Evolutionary conservation across 1,140 invertebrate species (phyloP), one percentile per base, ranked within the genome.

Genomic region (Diabrotica undecimpunctata): DNA sequence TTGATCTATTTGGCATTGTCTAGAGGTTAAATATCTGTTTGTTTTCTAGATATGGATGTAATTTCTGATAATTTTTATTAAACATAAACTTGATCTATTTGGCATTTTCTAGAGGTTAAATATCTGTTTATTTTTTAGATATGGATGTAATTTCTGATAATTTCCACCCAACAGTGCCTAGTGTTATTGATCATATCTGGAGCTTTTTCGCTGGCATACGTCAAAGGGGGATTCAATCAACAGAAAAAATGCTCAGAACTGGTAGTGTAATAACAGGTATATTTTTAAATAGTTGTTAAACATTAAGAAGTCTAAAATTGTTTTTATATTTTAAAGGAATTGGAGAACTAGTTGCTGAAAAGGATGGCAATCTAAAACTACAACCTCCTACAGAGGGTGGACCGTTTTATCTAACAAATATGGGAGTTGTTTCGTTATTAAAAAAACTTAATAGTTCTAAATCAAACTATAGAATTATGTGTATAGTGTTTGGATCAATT

Each of bases 31-130:
- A 25, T 25, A 25, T 25, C 1, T 25, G 1, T 25, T 25, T 25
- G 1, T 25, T 4, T 66, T 66, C 39, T 69, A 80, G 89, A 92
- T 72, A 82, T 92, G 80, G 90, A 91, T 75, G 85, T 90, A 3
- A 86, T 92, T 64, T 87, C 88, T 39, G 87, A 92, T 76, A 83
- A 86, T 64, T 93, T 91, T n/a, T n/a, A n/a, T n/a, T n/a, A n/a
- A n/a, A n/a, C n/a, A n/a, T n/a, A n/a, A n/a, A n/a, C n/a, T 25
- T 25, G 4, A 1, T 25, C 6, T 56, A 5, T 14, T 37, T 56
- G 11, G 25, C 25, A 25, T 25, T 25, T 25, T 25, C 25, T 25
- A 25, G 25, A 25, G 4, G 25, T 25, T 25, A 25, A 25, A 25
- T 25, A 25, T 25, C 1, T 25, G 1, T 25, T 25, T 25, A 2